Percentiles rank a stretch among this genome's conserved stretches.
These are phyloP conservation scores for Zaprionus lachaisei DNA, from an alignment of 1,140 invertebrate species.

Conservation along the genomic window DNA sequence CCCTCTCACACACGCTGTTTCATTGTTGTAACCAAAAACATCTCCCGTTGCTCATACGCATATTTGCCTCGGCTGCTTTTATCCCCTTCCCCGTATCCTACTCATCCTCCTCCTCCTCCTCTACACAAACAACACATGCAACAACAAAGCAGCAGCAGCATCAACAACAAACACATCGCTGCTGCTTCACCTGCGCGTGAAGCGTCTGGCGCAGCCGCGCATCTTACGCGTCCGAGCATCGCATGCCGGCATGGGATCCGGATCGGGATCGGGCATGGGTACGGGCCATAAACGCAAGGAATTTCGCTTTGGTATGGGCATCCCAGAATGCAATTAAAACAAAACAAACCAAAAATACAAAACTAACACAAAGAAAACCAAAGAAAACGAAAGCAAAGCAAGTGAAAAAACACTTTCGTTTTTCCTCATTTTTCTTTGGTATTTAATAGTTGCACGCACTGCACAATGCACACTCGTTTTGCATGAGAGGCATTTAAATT, in stretches of 20 bases:
- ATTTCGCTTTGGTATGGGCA: slow-evolving; percentile 86
- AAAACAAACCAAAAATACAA: slow-evolving; percentile 80
- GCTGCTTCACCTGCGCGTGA: slow-evolving; percentile 61
- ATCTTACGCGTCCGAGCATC: slow-evolving; percentile 81
- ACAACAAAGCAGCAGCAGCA: slow-evolving; percentile 26
- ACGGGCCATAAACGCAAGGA: slow-evolving; percentile 82
- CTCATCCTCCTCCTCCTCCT: no score
- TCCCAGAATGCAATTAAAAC: slow-evolving; percentile 21
- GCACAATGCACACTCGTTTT: slow-evolving; percentile 16
- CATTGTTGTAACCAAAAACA: slow-evolving; percentile 7
- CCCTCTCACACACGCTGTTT: neutral
- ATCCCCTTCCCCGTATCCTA: neutral
- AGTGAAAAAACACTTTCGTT: slow-evolving; percentile 7
- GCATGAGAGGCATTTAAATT: slow-evolving; percentile 42
- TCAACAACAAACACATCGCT: slow-evolving; percentile 12
- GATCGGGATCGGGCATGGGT: slow-evolving; percentile 83
- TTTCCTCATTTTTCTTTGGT: slow-evolving; percentile 4
- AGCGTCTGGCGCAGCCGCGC: slow-evolving; percentile 83
- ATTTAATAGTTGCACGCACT: slow-evolving; percentile 27
- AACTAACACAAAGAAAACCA: slow-evolving; percentile 15
- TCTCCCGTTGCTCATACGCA: neutral
- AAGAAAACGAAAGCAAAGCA: slow-evolving; percentile 42
- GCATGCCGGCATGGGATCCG: slow-evolving; percentile 71
- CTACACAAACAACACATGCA: slow-evolving; percentile 8
- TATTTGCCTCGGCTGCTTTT: no score